A percentile compares a stretch with the other conserved stretches of the same genome.
These are phyloP conservation scores for Oncorhynchus clarkii DNA, from an alignment of 2,113 vertebrate genomes.

Conservation along the genomic window DNA sequence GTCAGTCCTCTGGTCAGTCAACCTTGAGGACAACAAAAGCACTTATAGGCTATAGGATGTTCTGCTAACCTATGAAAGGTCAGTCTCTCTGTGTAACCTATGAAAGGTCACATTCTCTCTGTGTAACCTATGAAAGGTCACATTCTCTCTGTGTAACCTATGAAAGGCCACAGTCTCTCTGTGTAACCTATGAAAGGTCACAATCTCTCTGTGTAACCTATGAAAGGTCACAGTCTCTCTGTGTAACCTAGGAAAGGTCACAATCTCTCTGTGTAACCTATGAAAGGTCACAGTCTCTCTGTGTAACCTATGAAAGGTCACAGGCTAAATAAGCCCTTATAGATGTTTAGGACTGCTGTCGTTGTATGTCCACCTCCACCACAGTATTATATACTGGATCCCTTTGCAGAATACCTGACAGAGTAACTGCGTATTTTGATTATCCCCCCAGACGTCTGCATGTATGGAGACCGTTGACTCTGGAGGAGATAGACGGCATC, in stretches of 20 bases:
- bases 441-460: conserved; percentile 69
- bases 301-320: not conserved
- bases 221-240: not conserved
- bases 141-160: no score
- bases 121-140: not conserved
- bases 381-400: not conserved
- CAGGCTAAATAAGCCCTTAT: not conserved
- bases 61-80: conserved; percentile 62
- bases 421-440: not conserved
- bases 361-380: not conserved
- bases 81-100: not conserved
- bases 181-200: no score
- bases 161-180: no score
- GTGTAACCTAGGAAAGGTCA: no score
- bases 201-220: conserved; percentile 1
- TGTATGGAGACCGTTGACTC: conserved; percentile 75
- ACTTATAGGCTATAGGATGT: conserved; percentile 73
- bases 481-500: conserved; percentile 75
- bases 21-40: conserved; percentile 73
- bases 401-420: not conserved
- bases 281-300: not conserved
- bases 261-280: no score
- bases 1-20: conserved; percentile 34
- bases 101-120: no score
- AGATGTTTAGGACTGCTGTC: not conserved